Percentiles rank a stretch among this genome's conserved stretches.
These are phyloP conservation scores for Gymnothorax javanicus DNA, from an alignment of 2,797 vertebrate species.

Conservation along the genomic window DNA sequence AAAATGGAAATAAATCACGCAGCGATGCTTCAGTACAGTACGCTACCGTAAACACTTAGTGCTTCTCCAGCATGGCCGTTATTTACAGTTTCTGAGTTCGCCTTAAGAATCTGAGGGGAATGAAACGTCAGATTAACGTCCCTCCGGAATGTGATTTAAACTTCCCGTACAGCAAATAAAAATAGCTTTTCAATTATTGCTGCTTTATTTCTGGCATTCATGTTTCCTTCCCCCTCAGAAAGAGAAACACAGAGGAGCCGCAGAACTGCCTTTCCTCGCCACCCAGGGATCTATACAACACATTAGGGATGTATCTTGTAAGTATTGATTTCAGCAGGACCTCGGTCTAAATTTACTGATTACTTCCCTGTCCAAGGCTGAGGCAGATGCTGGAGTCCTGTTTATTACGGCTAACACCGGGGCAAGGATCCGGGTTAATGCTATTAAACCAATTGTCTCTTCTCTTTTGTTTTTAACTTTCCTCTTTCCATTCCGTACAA, in stretches of 20 bases:
- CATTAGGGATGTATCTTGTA: constrained; percentile 58
- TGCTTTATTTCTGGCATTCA: constrained; percentile 43
- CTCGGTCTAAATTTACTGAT: constrained; percentile 61
- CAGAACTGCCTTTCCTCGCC: constrained; percentile 49
- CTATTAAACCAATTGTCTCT: constrained; percentile 33
- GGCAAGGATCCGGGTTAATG: constrained; percentile 37
- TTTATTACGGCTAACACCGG: constrained; percentile 47
- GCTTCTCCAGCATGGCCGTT: neutral
- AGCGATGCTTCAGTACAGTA: neutral
- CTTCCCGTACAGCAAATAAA: constrained; percentile 42
- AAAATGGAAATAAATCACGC: neutral
- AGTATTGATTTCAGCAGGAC: constrained; percentile 63
- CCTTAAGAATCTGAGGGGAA: constrained; percentile 22
- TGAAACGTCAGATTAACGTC: constrained; percentile 44
- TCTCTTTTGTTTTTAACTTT: constrained; percentile 17
- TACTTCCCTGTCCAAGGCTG: constrained; percentile 49
- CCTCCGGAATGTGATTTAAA: constrained; percentile 25
- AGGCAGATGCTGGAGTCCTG: constrained; percentile 35
- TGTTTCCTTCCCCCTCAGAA: constrained; percentile 47
- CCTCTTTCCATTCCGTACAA: constrained; percentile 11
- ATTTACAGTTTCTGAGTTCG: neutral
- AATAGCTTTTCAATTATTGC: constrained; percentile 32
- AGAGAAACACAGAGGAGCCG: constrained; percentile 56
- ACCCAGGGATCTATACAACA: constrained; percentile 50
- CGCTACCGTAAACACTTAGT: neutral